Conservation (phyloP, 2,888 invertebrate species). For the Caenorhabditis parvicauda region DNA sequence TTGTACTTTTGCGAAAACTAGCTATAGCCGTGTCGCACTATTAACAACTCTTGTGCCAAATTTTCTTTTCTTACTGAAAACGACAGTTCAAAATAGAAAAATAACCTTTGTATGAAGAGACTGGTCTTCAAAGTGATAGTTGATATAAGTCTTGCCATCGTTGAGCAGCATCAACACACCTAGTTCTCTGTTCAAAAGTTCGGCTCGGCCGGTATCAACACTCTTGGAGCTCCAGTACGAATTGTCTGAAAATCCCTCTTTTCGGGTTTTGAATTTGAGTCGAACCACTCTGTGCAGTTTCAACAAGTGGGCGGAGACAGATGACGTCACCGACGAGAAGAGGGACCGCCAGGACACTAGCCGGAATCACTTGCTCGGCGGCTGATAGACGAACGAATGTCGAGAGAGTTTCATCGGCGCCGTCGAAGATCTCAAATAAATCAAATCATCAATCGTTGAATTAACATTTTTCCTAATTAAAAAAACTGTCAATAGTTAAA, state of each 20-base stretch:
- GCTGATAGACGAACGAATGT: conserved; percentile 45
- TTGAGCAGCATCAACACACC: conserved; percentile 29
- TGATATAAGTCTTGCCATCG: conserved; percentile 25
- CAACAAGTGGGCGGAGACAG: conserved; percentile 19
- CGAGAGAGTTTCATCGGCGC: conserved; percentile 21
- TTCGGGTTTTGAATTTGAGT: not conserved
- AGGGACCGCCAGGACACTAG: conserved; percentile 7
- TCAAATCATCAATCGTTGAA: too few relatives aligned
- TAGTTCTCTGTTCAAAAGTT: conserved; percentile 17
- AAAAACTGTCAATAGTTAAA: not conserved
- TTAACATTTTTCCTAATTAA: not conserved
- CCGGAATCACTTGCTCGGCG: conserved; percentile 25
- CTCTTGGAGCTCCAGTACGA: conserved; percentile 23
- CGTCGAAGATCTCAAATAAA: conserved; percentile 40
- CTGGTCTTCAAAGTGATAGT: conserved; percentile 16
- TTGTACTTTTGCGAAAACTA: too few relatives aligned
- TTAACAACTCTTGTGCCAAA: not conserved
- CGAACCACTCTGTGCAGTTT: conserved; percentile 9
- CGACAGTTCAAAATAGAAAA: not conserved
- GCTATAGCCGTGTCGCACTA: too few relatives aligned
- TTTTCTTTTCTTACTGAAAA: not conserved
- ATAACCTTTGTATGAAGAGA: conserved; percentile 21
- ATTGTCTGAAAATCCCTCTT: not conserved
- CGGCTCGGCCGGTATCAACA: conserved; percentile 13
- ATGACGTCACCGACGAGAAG: conserved; percentile 30